Evolutionary conservation across 2,888 invertebrate species (phyloP), one percentile per base, ranked within the genome.

Genomic region (Eudemis profundana): DNA sequence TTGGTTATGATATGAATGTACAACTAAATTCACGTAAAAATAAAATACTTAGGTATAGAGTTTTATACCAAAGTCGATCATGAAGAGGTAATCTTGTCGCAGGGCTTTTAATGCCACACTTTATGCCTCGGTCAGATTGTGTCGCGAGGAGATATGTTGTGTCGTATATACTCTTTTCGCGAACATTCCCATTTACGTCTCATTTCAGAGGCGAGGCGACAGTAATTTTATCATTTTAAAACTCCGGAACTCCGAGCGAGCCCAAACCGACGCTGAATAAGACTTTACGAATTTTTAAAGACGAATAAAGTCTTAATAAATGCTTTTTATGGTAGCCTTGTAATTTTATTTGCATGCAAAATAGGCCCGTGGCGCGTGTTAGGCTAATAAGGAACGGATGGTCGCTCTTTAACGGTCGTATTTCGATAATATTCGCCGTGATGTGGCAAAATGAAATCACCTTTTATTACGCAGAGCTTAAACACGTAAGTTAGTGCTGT

Each of bases 271-370:
- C 70, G 76, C 78, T 89, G 87, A 90, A 84, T 90, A 89, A 90
- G 90, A 87, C 85, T 87, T 90, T 87, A 90, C 85, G 86, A 86
- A 90, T 87, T 88, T 87, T 90, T 87, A 87, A 90, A 88, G 69
- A 80, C 81, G 75, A 82, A 88, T 90, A 89, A 89, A 89, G 88
- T 87, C 89, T 90, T 89, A 88, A 90, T 89, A 90, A 90, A 86
- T 78, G 78, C 83, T 87, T 81, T 90, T 91, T 90, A 91, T 89
- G 85, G 85, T 80, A 78, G 84, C 79, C 81, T 85, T 86, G 84
- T 85, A 85, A 84, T 89, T 86, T 89, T 90, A 90, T 90, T 89
- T 85, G 83, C 85, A 89, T 87, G 81, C 82, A 76, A 79, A 86
- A 89, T 89, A 87, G 87, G 79, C 78, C 74, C 78, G 83, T 80